These are phyloP conservation scores for Tuberolachnus salignus DNA, from an alignment of 2,888 invertebrate genomes.

Conservation along the genomic window DNA sequence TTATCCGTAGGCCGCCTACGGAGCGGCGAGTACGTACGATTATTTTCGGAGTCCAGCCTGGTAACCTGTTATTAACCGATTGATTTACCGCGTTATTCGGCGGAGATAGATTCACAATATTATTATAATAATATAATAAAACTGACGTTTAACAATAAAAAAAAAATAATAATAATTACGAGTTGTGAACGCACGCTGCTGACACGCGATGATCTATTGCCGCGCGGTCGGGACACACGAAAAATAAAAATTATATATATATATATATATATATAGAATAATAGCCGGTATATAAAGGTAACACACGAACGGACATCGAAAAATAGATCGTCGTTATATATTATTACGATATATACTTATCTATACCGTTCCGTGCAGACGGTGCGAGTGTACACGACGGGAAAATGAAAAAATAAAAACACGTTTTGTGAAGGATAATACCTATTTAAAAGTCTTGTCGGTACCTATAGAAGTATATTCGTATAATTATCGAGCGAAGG, in stretches of 20 bases:
- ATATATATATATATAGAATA: too few relatives aligned
- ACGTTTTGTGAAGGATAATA: too few relatives aligned
- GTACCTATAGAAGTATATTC: too few relatives aligned
- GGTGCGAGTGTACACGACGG: too few relatives aligned
- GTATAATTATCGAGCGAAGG: too few relatives aligned
- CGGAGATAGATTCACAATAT: background rate
- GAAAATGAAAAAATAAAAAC: too few relatives aligned
- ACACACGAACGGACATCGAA: too few relatives aligned
- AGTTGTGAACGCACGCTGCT: slow-evolving; percentile 1
- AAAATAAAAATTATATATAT: background rate
- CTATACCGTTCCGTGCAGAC: too few relatives aligned
- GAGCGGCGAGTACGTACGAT: background rate
- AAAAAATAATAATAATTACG: slow-evolving; percentile 1
- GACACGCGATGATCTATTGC: slow-evolving; percentile 42
- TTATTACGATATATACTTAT: too few relatives aligned
- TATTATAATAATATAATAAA: slow-evolving; percentile 11
- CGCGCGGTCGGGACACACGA: background rate
- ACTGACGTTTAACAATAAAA: slow-evolving; percentile 38
- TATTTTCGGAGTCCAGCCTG: background rate
- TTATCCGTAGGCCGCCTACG: slow-evolving; percentile 38
- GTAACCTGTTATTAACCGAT: slow-evolving; percentile 48
- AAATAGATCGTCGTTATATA: too few relatives aligned
- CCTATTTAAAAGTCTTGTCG: too few relatives aligned
- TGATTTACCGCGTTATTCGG: slow-evolving; percentile 39
- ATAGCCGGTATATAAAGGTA: too few relatives aligned